Evolutionary conservation across 2,113 vertebrate species (phyloP), one percentile per base, ranked within the genome.

Genomic region (Pheucticus melanocephalus): DNA sequence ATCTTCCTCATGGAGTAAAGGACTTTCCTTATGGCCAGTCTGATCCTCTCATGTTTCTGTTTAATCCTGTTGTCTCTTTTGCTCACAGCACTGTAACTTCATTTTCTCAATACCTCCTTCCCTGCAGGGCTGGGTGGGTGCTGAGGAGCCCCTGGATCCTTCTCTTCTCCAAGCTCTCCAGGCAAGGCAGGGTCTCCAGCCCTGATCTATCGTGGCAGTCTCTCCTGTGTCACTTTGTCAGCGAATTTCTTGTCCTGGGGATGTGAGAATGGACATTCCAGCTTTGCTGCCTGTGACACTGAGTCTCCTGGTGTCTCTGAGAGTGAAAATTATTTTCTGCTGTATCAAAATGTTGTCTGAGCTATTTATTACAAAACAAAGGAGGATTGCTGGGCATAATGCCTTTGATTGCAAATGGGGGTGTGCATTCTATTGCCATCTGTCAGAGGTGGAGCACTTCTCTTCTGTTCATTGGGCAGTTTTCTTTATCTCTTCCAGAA

Each of bases 121-220:
- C 71, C 42, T 39, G 10, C 37, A 51, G 63, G 30, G 17, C 24
- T 76, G 82, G 25, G n/a, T 2, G 4, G 35, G 22, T 54, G 60
- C n/a, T 68, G 28, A 22, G 47, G 50, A 19, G 22, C 2, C 10
- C 14, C 45, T 11, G 31, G 37, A 48, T 21, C 22, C 37, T 12
- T 60, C 57, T 37, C 27, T 61, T 30, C 51, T 25, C 39, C 47
- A 61, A 8, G 18, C 5, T 85, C 11, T 27, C 30, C 56, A 57
- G 21, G 14, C 24, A 31, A 9, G 28, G 64, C 21, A 59, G 31
- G 19, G 12, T 9, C 42, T 72, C n/a, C 42, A 86, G 23, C 19
- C 35, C 18, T 24, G 25, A 24, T 6, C 12, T 28, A 10, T 2
- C 1, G 2, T 14, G 39, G 19, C 1, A 2, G 2, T 12, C 6